Conservation (phyloP, 2,113 vertebrate genomes). For the Chlamydotis undulata region DNA sequence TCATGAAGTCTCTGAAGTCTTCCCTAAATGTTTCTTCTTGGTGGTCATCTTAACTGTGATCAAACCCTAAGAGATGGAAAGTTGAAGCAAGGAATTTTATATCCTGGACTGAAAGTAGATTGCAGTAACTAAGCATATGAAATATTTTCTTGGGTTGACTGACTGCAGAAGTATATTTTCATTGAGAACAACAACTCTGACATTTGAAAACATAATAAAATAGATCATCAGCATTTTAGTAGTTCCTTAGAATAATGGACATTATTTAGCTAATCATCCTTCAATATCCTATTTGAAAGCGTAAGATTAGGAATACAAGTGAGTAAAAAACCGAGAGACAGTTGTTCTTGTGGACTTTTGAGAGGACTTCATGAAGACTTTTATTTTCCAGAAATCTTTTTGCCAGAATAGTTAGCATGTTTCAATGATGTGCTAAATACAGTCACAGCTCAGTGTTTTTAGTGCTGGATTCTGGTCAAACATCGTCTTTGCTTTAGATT, state of each 20-base stretch:
- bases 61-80: background rate
- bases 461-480: slow-evolving; percentile 31
- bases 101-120: background rate
- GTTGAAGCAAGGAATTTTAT: background rate
- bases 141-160: background rate
- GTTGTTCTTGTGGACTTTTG: background rate
- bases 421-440: slow-evolving; percentile 44
- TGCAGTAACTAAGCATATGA: background rate
- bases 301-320: background rate
- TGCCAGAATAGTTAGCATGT: slow-evolving; percentile 36
- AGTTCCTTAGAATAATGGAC: background rate
- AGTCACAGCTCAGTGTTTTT: slow-evolving; percentile 7
- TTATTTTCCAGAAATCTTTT: slow-evolving; percentile 20
- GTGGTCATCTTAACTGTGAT: background rate
- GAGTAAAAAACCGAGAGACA: background rate
- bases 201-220: background rate
- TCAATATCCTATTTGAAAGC: background rate
- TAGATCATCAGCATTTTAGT: background rate
- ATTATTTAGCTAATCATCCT: background rate
- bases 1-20: background rate
- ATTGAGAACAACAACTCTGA: background rate
- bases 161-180: background rate
- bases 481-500: slow-evolving; percentile 60
- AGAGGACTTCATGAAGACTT: background rate
- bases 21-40: background rate